Evolutionary conservation across 1,140 invertebrate genomes (phyloP).

Genomic region (Neotoxoptera formosana): DNA sequence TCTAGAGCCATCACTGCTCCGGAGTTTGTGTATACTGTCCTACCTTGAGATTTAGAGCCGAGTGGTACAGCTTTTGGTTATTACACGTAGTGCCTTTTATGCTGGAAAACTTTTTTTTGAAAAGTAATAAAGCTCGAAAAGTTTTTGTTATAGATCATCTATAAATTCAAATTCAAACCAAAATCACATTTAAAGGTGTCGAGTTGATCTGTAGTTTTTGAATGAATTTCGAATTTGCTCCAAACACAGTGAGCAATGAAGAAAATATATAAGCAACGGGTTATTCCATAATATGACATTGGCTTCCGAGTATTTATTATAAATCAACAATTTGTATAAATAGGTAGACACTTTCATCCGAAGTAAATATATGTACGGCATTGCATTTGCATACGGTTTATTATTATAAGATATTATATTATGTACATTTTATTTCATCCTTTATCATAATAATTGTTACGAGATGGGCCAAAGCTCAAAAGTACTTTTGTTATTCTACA

Average conservation of each 20-base stretch:
- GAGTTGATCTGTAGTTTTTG: not conserved
- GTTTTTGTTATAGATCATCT: not conserved
- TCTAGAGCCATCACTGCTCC: not conserved
- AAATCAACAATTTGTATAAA: no score
- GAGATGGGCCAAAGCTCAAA: not conserved
- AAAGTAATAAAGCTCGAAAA: not conserved
- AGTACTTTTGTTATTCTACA: not conserved
- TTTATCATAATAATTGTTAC: not conserved
- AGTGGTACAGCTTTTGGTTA: not conserved
- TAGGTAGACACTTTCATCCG: no score
- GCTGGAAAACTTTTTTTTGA: not conserved
- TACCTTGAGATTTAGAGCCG: not conserved
- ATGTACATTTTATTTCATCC: not conserved
- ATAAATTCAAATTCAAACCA: not conserved
- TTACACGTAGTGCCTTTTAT: not conserved
- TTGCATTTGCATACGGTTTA: not conserved
- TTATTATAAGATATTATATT: not conserved
- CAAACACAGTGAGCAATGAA: not conserved
- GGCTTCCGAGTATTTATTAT: no score
- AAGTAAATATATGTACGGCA: no score
- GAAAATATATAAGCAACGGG: no score
- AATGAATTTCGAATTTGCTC: not conserved
- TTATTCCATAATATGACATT: not conserved
- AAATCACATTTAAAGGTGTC: not conserved
- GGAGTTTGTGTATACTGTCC: not conserved